These are phyloP conservation scores for Coregonus ussuriensis DNA, from an alignment of 2,797 vertebrate genomes.

Conservation along the genomic window DNA sequence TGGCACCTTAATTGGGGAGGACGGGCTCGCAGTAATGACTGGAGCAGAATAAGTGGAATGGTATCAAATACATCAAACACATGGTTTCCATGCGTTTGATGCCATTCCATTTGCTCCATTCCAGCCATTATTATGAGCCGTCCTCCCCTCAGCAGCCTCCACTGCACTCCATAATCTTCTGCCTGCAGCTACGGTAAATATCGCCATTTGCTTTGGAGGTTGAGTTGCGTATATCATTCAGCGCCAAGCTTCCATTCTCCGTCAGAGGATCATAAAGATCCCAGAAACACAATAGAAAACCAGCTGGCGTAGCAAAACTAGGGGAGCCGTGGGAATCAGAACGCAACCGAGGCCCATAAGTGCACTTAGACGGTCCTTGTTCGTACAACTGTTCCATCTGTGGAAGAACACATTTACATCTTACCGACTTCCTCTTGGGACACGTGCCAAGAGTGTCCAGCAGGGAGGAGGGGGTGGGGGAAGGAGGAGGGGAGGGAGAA, in stretches of 20 bases:
- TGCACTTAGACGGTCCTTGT: slow-evolving; percentile 51
- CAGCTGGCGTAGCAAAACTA: not conserved
- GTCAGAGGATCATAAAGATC: not conserved
- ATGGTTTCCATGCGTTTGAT: too few relatives aligned
- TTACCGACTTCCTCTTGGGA: slow-evolving; percentile 48
- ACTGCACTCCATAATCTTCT: too few relatives aligned
- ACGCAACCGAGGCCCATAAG: slow-evolving; percentile 27
- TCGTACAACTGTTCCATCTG: slow-evolving; percentile 55
- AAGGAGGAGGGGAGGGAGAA: not conserved
- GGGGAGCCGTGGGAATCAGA: slow-evolving; percentile 37
- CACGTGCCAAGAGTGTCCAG: slow-evolving; percentile 38
- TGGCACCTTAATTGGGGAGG: too few relatives aligned
- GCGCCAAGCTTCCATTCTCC: not conserved
- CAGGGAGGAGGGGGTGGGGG: slow-evolving; percentile 19
- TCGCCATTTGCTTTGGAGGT: too few relatives aligned
- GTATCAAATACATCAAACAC: too few relatives aligned
- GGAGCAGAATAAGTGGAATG: too few relatives aligned
- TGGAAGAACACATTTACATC: slow-evolving; percentile 51
- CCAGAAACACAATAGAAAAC: not conserved
- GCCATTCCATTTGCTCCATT: too few relatives aligned
- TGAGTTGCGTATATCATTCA: not conserved
- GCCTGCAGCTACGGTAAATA: too few relatives aligned
- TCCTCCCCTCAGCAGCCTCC: too few relatives aligned
- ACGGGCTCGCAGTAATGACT: too few relatives aligned
- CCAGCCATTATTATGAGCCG: too few relatives aligned